Evolutionary conservation across 2,113 vertebrate genomes (phyloP), one percentile per base, ranked within the genome.

Genomic region (Callospermophilus lateralis): DNA sequence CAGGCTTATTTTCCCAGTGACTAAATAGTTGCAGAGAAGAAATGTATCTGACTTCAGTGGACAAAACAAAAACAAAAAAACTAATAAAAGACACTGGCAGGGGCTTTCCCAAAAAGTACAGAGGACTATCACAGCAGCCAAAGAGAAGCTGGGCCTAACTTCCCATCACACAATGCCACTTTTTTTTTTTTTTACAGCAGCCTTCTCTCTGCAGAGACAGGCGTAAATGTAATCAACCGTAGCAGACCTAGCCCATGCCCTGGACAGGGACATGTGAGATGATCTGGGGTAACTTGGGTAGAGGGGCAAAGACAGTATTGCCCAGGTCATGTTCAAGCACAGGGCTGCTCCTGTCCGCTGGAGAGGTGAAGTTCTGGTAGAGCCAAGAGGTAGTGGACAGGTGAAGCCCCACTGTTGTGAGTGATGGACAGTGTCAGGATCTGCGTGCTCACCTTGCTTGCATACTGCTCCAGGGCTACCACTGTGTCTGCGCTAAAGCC

Each of bases 381-480:
- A 55, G 76, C 34, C 72, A 3, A 68, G 63, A 34, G 30, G 92
- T 20, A 8, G n/a, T 39, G 13, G 17, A 1, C 26, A 70, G 24
- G 34, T 5, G 2, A 67, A 3, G 48, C 32, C 37, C 37, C 1
- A 11, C 34, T 32, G 22, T n/a, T 30, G 2, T 4, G 10, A 48
- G 26, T 3, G 51, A 67, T 0, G 63, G 67, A 8, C 30, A 12
- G 39, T 0, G 5, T n/a, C 32, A 80, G 80, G 76, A 6, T 4
- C 9, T 22, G 79, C 0, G 0, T 39, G 67, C 98, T 98, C 94
- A 99, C 99, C 98, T 99, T 99, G 89, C 93, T 98, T 48, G 98
- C 77, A 0, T 97, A 98, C 95, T 98, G 98, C 96, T 98, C 98
- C 96, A 99, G 87, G 5, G 98, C 98, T 80, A 95, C 95, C 26